Conservation (phyloP, 2,797 vertebrate species). For the Xenopus petersii region DNA sequence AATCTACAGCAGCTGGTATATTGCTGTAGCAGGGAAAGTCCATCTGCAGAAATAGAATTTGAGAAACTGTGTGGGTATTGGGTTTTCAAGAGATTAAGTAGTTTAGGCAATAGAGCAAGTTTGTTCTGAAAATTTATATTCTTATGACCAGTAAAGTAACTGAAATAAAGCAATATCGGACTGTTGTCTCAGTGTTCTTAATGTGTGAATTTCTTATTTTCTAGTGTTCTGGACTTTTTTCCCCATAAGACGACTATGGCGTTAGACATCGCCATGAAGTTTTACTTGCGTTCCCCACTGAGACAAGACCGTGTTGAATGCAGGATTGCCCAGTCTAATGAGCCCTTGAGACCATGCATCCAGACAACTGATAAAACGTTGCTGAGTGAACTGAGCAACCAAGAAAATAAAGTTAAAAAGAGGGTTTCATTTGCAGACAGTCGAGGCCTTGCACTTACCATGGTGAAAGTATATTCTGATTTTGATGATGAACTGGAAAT, state of each 20-base stretch:
- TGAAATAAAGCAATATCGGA: no score
- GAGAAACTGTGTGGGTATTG: no score
- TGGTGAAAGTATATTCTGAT: constrained; percentile 86
- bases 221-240: constrained; percentile 64
- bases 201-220: not conserved
- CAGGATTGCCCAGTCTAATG: constrained; percentile 62
- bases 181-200: not conserved
- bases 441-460: constrained; percentile 79
- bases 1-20: no score
- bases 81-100: no score
- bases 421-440: constrained; percentile 88
- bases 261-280: constrained; percentile 77
- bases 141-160: no score
- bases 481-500: constrained; percentile 81
- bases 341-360: constrained; percentile 69
- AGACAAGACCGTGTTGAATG: constrained; percentile 72
- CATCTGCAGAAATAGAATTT: no score
- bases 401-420: constrained; percentile 74
- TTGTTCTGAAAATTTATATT: no score
- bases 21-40: no score
- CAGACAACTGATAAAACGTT: constrained; percentile 61
- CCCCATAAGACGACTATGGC: constrained; percentile 72
- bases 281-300: constrained; percentile 69
- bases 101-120: no score
- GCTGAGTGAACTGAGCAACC: constrained; percentile 16